Evolutionary conservation across 2,797 vertebrate species (phyloP).

Genomic region (Esox masquinongy): DNA sequence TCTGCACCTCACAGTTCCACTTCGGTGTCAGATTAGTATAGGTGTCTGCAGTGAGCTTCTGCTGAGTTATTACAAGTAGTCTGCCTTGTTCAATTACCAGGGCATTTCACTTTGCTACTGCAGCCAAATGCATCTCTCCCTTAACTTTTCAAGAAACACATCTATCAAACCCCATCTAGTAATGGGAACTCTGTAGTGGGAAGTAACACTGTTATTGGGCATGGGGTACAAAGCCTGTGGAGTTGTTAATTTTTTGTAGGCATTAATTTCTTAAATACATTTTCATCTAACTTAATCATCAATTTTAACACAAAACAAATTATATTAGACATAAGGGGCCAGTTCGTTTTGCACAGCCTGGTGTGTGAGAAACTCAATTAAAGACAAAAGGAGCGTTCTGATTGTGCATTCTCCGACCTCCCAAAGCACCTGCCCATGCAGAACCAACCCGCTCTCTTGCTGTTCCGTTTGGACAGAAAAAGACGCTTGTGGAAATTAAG

Average conservation of each 20-base stretch:
- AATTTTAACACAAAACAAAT: neutral
- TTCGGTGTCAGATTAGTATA: neutral
- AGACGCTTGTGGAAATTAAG: neutral
- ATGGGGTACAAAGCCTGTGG: neutral
- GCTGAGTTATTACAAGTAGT: neutral
- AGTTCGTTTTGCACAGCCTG: no score
- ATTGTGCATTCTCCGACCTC: no score
- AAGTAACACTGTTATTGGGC: neutral
- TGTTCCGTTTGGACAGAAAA: constrained; percentile 3
- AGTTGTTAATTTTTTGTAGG: neutral
- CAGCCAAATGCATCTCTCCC: neutral
- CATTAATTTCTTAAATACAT: neutral
- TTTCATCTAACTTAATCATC: neutral
- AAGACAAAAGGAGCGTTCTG: no score
- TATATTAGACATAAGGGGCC: neutral
- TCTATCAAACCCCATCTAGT: neutral
- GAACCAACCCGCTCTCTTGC: neutral
- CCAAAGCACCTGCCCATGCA: no score
- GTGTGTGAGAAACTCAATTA: no score
- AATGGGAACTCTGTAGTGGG: neutral
- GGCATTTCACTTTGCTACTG: neutral
- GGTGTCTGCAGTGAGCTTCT: neutral
- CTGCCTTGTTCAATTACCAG: neutral
- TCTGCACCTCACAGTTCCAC: neutral
- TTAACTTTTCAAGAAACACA: neutral